These are phyloP conservation scores for Heterohyrax brucei DNA, from an alignment of 2,797 vertebrate species.

Conservation along the genomic window DNA sequence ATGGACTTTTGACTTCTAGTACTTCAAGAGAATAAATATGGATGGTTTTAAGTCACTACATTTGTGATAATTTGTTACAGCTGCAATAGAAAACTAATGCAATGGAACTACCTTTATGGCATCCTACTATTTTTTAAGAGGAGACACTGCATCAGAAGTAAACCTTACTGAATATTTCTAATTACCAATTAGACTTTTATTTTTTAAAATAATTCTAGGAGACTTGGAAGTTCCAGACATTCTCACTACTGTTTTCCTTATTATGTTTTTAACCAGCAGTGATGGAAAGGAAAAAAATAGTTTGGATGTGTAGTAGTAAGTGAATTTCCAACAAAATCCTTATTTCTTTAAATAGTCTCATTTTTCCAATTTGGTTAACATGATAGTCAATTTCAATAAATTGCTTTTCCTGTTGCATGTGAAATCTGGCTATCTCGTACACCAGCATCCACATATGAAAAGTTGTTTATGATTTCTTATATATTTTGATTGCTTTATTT, in stretches of 20 bases:
- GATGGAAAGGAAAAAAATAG: neutral
- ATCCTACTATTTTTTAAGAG: neutral
- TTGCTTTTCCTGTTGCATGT: slow-evolving; percentile 67
- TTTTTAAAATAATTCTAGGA: neutral
- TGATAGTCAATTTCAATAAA: slow-evolving; percentile 61
- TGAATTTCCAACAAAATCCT: slow-evolving; percentile 62
- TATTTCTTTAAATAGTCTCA: slow-evolving; percentile 57
- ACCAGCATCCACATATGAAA: slow-evolving; percentile 52
- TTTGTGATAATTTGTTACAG: neutral
- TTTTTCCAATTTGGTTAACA: slow-evolving; percentile 71
- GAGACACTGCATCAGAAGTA: neutral
- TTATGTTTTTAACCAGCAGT: neutral
- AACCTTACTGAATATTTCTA: neutral
- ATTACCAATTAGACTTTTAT: neutral
- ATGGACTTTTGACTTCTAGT: neutral
- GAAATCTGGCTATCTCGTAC: slow-evolving; percentile 63
- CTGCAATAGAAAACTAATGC: neutral
- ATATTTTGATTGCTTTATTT: slow-evolving; percentile 58
- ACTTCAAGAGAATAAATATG: neutral
- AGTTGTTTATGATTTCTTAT: slow-evolving; percentile 48
- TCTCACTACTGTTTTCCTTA: neutral
- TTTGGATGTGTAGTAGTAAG: neutral
- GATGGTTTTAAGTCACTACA: neutral
- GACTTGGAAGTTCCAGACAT: neutral
- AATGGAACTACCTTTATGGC: neutral